A percentile compares a stretch with the other conserved stretches of the same genome.
Evolutionary conservation across 1,140 invertebrate species (phyloP).

Genomic region (Antheraea mylitta): DNA sequence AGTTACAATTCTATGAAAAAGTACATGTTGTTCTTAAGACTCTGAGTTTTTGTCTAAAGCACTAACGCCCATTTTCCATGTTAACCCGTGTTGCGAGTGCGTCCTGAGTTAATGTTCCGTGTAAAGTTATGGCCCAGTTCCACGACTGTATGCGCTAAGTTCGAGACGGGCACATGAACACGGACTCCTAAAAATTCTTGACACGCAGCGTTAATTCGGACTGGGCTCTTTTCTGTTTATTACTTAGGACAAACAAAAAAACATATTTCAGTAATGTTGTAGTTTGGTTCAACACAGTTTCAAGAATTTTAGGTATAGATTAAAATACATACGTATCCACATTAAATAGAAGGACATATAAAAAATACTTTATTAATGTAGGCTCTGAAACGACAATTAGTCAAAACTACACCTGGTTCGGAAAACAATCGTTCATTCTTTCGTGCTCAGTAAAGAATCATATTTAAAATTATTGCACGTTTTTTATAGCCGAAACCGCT

Average conservation of each 20-base stretch:
- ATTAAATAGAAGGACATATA: too few relatives aligned
- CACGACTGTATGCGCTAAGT: constrained; percentile 60
- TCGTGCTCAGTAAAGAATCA: too few relatives aligned
- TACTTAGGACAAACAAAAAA: constrained; percentile 1
- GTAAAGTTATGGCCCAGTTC: constrained; percentile 68
- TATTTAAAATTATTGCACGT: too few relatives aligned
- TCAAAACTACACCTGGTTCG: too few relatives aligned
- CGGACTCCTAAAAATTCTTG: constrained; percentile 48
- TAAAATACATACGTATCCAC: too few relatives aligned
- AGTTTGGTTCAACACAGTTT: too few relatives aligned
- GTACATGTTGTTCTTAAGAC: neutral
- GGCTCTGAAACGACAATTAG: too few relatives aligned
- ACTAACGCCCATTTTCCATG: constrained; percentile 20
- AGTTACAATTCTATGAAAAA: neutral
- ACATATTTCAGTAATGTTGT: neutral
- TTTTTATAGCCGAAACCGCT: too few relatives aligned
- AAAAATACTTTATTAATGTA: too few relatives aligned
- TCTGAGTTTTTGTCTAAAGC: constrained; percentile 7
- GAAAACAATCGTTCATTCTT: too few relatives aligned
- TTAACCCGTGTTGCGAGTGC: constrained; percentile 49
- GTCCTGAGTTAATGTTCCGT: constrained; percentile 71
- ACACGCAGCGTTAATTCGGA: constrained; percentile 56
- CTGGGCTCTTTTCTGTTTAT: constrained; percentile 14
- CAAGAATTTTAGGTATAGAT: too few relatives aligned
- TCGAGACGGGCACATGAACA: constrained; percentile 45